phyloP scores from a whole-genome alignment of 2,113 vertebrate species.

The Ondatra zibethicus region DNA sequence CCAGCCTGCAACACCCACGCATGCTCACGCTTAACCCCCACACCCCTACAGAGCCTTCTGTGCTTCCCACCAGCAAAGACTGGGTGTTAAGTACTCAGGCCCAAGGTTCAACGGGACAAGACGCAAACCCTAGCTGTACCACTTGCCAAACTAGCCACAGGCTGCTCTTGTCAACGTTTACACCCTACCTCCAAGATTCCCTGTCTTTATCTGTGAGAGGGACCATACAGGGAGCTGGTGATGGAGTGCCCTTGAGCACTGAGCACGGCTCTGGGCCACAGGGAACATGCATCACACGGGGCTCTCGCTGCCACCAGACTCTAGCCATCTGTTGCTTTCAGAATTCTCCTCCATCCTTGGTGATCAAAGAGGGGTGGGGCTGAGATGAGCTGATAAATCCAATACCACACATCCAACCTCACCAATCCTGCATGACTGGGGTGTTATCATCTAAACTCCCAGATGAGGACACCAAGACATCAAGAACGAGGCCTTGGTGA shows the following conservation, averaged over 20 bases:
- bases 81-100: neutral
- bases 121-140: neutral
- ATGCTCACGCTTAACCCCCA: neutral
- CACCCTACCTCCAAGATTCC: neutral
- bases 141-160: neutral
- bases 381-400: neutral
- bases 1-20: neutral
- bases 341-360: neutral
- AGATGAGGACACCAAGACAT: neutral
- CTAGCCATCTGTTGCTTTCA: accelerated
- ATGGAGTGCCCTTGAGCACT: accelerated
- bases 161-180: neutral
- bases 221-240: accelerated
- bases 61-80: accelerated
- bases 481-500: accelerated
- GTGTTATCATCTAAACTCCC: accelerated
- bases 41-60: neutral
- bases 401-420: neutral
- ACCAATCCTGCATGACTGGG: neutral
- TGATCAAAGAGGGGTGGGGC: neutral
- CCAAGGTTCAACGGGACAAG: neutral
- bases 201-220: neutral
- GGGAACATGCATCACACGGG: accelerated
- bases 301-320: accelerated
- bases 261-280: neutral